phyloP scores from a whole-genome alignment of 2,888 invertebrate genomes.

The Notodonta dromedarius region DNA sequence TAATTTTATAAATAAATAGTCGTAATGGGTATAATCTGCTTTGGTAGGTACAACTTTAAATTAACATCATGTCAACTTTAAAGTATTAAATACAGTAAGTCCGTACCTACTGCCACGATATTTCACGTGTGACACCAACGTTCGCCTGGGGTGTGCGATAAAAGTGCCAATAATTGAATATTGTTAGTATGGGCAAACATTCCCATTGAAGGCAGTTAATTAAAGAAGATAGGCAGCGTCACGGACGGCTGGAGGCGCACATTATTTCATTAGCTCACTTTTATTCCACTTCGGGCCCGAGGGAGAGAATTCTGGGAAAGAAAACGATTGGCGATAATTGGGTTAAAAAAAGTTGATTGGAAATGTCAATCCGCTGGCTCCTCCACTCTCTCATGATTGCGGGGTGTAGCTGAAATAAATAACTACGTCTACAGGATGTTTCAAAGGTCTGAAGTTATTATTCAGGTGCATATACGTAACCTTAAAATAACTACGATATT shows the following conservation, averaged over 20 bases:
- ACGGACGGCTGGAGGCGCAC: constrained; percentile 42
- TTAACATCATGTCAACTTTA: too few species aligned
- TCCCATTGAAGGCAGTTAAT: constrained; percentile 25
- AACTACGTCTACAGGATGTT: not conserved
- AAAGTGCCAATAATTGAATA: constrained; percentile 1
- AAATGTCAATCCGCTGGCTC: constrained; percentile 46
- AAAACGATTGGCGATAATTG: constrained; percentile 65
- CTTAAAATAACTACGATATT: too few species aligned
- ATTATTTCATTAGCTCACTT: constrained; percentile 68
- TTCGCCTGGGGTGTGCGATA: not conserved
- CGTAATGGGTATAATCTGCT: too few species aligned
- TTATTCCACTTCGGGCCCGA: constrained; percentile 54
- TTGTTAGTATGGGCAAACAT: not conserved
- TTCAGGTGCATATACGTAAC: too few species aligned
- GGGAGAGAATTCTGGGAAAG: constrained; percentile 36
- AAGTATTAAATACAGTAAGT: too few species aligned
- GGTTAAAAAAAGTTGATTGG: constrained; percentile 55
- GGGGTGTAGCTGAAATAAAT: not conserved
- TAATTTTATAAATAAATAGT: too few species aligned
- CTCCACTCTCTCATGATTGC: constrained; percentile 11
- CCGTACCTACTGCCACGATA: not conserved
- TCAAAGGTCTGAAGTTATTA: too few species aligned
- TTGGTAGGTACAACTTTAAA: too few species aligned
- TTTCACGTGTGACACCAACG: not conserved
- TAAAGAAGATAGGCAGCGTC: constrained; percentile 43